Percentiles rank a stretch among this genome's conserved stretches.
These are phyloP conservation scores for Drosophila tani DNA, from an alignment of 1,140 invertebrate species.

Conservation along the genomic window DNA sequence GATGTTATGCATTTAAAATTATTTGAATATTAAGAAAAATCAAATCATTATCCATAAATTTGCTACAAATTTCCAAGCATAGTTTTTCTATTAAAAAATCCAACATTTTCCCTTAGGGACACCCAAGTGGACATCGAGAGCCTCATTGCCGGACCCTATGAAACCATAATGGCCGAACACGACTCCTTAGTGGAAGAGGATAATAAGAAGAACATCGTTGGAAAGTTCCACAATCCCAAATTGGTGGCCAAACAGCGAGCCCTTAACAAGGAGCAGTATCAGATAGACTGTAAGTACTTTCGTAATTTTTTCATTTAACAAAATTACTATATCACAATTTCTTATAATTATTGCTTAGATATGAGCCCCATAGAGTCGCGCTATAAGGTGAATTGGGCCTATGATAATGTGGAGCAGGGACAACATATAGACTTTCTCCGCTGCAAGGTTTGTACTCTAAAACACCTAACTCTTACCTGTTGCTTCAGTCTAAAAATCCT, in stretches of 20 bases:
- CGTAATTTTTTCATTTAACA: no score
- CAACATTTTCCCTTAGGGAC: slow-evolving; percentile 26
- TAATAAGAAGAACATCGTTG: slow-evolving; percentile 5
- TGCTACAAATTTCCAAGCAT: not conserved
- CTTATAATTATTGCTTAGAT: slow-evolving; percentile 7
- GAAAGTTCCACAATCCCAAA: not conserved
- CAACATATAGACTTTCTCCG: slow-evolving; percentile 6
- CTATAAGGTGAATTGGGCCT: slow-evolving; percentile 45
- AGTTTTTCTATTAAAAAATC: not conserved
- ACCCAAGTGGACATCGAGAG: slow-evolving; percentile 48
- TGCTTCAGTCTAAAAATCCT: not conserved
- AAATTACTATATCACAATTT: not conserved
- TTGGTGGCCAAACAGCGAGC: not conserved
- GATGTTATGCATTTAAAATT: not conserved
- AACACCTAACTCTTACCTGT: not conserved
- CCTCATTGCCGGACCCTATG: slow-evolving; percentile 28
- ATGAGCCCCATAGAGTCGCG: slow-evolving; percentile 51
- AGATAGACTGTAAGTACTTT: slow-evolving; percentile 25
- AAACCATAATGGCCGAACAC: slow-evolving; percentile 3
- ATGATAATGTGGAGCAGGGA: slow-evolving; percentile 42
- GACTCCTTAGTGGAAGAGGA: slow-evolving; percentile 3
- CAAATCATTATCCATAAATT: no score
- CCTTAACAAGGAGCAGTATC: slow-evolving; percentile 7
- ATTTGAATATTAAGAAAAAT: not conserved
- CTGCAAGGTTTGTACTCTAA: slow-evolving; percentile 23